Evolutionary conservation across 2,797 vertebrate genomes (phyloP).

Genomic region (Sternotherus odoratus): DNA sequence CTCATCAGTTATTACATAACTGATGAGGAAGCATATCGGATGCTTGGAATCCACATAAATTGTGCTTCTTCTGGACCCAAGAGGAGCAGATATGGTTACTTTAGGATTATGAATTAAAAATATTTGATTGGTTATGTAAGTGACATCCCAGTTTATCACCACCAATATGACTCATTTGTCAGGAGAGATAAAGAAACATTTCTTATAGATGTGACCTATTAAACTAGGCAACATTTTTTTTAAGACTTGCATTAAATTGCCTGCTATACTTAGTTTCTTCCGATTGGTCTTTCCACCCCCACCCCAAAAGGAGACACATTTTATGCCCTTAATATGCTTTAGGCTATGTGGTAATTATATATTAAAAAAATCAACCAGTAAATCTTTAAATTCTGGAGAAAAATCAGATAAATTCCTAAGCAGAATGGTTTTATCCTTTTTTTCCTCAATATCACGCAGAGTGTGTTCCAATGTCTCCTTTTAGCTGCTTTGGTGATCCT

Average conservation of each 20-base stretch:
- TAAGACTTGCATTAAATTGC: slow-evolving; percentile 13
- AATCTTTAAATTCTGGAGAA: slow-evolving; percentile 49
- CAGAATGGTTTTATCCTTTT: not conserved
- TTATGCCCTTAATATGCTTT: slow-evolving; percentile 20
- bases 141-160: slow-evolving; percentile 39
- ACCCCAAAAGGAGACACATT: not conserved
- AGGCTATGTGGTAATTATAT: not conserved
- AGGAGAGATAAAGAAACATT: slow-evolving; percentile 28
- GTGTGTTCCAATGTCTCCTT: slow-evolving; percentile 15
- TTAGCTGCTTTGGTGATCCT: slow-evolving; percentile 40
- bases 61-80: not conserved
- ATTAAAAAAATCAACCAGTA: not conserved
- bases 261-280: slow-evolving; percentile 1
- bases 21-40: too few species aligned
- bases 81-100: not conserved
- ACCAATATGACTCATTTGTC: not conserved
- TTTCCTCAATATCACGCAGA: not conserved
- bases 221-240: slow-evolving; percentile 8
- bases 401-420: slow-evolving; percentile 28
- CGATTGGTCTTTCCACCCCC: not conserved
- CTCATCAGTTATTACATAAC: not conserved
- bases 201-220: not conserved
- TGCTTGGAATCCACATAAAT: slow-evolving; percentile 22
- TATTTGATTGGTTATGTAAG: slow-evolving; percentile 48
- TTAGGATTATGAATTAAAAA: slow-evolving; percentile 42